A percentile compares a stretch with the other conserved stretches of the same genome.
These are phyloP conservation scores for Actinia equina DNA, from an alignment of 64 coral and sea anemone species.

Conservation along the genomic window DNA sequence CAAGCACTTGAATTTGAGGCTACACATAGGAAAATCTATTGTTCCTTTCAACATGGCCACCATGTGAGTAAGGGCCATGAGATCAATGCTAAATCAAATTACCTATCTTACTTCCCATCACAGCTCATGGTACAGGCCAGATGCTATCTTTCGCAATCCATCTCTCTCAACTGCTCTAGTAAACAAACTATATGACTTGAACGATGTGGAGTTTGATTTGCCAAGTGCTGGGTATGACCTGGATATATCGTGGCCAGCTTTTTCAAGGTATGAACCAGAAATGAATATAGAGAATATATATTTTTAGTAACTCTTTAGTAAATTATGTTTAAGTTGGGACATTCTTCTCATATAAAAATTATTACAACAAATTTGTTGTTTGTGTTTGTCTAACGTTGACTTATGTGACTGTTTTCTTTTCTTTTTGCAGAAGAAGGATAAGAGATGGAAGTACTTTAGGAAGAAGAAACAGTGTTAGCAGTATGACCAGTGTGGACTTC, in stretches of 20 bases:
- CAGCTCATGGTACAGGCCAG: conserved; percentile 64
- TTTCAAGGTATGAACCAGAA: conserved; percentile 59
- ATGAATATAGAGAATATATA: too few species aligned
- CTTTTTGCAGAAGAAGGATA: conserved; percentile 52
- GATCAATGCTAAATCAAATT: not conserved
- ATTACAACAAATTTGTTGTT: too few species aligned
- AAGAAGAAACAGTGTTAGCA: conserved; percentile 64
- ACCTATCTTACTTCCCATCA: not conserved
- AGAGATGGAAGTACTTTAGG: conserved; percentile 50
- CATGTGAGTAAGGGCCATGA: too few species aligned
- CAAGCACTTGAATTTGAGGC: too few species aligned
- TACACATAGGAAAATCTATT: too few species aligned
- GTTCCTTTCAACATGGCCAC: too few species aligned
- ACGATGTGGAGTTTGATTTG: conserved; percentile 93
- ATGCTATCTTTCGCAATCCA: conserved; percentile 70
- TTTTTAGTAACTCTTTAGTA: too few species aligned
- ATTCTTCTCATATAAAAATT: too few species aligned
- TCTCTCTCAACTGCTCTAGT: conserved; percentile 81
- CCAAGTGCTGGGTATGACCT: conserved; percentile 75
- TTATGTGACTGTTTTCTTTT: too few species aligned
- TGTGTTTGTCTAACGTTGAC: too few species aligned
- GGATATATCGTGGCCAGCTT: conserved; percentile 97
- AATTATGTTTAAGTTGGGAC: too few species aligned
- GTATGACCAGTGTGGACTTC: conserved; percentile 81
- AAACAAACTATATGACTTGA: conserved; percentile 92